phyloP scores from a whole-genome alignment of 1,140 invertebrate species.

The Triops cancriformis region DNA sequence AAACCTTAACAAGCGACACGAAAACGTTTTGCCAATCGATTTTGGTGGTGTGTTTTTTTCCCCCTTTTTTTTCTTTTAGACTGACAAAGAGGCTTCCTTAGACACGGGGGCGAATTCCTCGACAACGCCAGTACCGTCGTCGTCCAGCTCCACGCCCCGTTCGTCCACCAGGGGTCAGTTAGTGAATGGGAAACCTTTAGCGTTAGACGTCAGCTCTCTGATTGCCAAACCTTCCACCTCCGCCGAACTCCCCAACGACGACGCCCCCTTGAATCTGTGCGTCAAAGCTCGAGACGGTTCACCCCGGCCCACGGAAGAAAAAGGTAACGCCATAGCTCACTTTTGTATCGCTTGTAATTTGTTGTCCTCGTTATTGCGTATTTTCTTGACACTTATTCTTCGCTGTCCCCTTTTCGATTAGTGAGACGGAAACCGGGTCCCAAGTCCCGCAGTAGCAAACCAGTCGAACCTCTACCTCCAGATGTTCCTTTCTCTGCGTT shows the following conservation, averaged over 20 bases:
- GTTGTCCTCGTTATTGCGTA: background rate
- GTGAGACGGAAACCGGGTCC: slow-evolving; percentile 5
- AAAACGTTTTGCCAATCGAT: background rate
- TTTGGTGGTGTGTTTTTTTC: too few species aligned
- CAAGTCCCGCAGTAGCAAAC: background rate
- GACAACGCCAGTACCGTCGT: background rate
- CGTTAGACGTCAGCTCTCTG: slow-evolving; percentile 24
- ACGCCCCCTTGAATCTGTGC: slow-evolving; percentile 24
- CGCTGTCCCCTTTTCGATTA: background rate
- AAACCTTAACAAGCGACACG: too few species aligned
- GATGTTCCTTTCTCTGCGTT: slow-evolving; percentile 2
- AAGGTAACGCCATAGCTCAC: background rate
- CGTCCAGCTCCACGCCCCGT: slow-evolving; percentile 16
- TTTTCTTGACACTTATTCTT: background rate
- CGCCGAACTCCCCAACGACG: slow-evolving; percentile 7
- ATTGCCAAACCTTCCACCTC: slow-evolving; percentile 26
- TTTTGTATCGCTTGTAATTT: background rate
- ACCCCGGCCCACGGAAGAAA: background rate
- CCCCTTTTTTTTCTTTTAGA: background rate
- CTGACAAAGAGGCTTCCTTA: background rate
- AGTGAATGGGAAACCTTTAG: slow-evolving; percentile 26
- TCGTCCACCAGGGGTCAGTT: slow-evolving; percentile 17
- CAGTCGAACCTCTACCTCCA: background rate
- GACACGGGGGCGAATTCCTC: background rate
- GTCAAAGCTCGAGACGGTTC: slow-evolving; percentile 23